Base-by-base conservation (phyloP, 2,888 invertebrate species). In the Agonum fuliginosum region DNA sequence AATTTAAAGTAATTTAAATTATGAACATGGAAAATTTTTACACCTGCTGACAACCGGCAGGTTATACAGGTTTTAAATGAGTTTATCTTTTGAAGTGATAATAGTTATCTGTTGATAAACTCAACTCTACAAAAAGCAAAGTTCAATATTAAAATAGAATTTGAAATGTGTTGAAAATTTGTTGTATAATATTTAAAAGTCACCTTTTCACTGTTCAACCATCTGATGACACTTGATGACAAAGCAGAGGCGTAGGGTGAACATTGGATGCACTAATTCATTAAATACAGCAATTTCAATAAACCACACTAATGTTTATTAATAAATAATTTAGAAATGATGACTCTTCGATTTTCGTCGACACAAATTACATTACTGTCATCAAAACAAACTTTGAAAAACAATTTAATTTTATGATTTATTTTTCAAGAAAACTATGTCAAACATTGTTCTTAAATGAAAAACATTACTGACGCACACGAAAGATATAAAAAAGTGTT, bases 101-200 rank as follows among this genome's bases (percentile, higher is more conserved):
- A 27, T 0, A 48, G 10, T 19, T 46, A 65, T 17, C 62, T 20
- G 65, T 12, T 27, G 24, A 72, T 46, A 22, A 6, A 58, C 20
- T 72, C 19, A 10, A 20, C 2, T 34, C 72, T 65, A 62, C 8
- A 65, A 65, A 37, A 65, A 6, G 1, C 41, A 62, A 58, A 62
- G 62, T 75, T 75, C 65, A 65, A 30, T 14, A 8, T 41, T 22
- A 5, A 0, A 48, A 46, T 17, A 46, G 17, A 24, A 58, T 3
- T 6, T 10, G 1, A 19, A 6, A 48, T 27, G 24, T 10, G 4
- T 17, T 48, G 48, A 20, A 74, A 10, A 62, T 24, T 43, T 46
- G 65, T 46, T 27, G 69, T 69, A 62, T 65, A 43, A 51, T 71
- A 65, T 75, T 46, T 48, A 75, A 75, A 75, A 65, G 74, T 75